Percentiles rank a stretch among this genome's conserved stretches.
These are phyloP conservation scores for Chesias legatella DNA, from an alignment of 2,888 invertebrate species.

Conservation along the genomic window DNA sequence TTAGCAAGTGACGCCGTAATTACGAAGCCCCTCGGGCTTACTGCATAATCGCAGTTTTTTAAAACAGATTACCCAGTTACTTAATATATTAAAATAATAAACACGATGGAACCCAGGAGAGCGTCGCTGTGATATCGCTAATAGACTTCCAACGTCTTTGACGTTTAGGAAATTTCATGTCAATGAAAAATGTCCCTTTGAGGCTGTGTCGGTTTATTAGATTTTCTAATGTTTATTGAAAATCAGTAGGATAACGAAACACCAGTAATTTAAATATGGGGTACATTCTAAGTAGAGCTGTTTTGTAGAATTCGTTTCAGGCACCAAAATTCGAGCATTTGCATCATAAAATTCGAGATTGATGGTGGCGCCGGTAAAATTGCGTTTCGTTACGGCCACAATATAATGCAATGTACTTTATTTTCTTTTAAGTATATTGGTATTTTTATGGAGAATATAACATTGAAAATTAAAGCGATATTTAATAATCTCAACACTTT, in stretches of 20 bases:
- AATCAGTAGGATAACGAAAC: not conserved
- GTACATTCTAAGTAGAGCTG: too few relatives aligned
- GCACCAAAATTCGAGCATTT: too few relatives aligned
- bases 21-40: constrained; percentile 53
- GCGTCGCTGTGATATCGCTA: constrained; percentile 15
- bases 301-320: too few relatives aligned
- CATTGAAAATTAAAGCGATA: too few relatives aligned
- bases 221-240: constrained; percentile 9
- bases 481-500: too few relatives aligned
- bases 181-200: constrained; percentile 17
- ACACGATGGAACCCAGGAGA: constrained; percentile 2
- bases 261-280: not conserved
- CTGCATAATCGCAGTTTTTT: constrained; percentile 59
- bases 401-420: too few relatives aligned
- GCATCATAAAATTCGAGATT: too few relatives aligned
- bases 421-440: too few relatives aligned
- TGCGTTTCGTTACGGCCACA: too few relatives aligned
- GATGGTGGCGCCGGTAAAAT: too few relatives aligned
- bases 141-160: constrained; percentile 25
- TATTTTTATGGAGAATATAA: too few relatives aligned
- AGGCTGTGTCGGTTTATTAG: constrained; percentile 5
- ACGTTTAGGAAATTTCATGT: constrained; percentile 35
- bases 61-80: constrained; percentile 26
- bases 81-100: constrained; percentile 8
- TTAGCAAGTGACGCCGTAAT: constrained; percentile 71